Base-by-base conservation (phyloP, 2,888 invertebrate species). In the Conistra vaccinii region DNA sequence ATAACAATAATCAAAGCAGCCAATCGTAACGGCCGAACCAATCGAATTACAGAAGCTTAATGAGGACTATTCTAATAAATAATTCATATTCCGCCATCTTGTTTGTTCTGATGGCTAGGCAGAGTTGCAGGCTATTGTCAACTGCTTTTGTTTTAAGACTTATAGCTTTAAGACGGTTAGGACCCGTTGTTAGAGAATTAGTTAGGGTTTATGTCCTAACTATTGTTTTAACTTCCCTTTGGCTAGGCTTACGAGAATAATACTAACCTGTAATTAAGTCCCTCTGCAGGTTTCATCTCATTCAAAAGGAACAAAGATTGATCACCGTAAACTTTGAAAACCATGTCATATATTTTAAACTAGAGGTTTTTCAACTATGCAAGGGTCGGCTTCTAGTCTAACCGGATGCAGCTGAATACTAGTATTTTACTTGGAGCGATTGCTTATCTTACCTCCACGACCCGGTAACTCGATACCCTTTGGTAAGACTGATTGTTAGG, bases 81-180 rank as follows among this genome's bases (percentile, higher is more conserved):
- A 62, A 76, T 76, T 78, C 76, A 76, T 76, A 20, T 26, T 10
- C 62, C 23, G 17, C 76, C 78, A 78, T 63, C 55, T 78, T 76
- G 78, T 32, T 78, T 63, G 39, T 69, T 12, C 12, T 48, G 45
- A 23, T 39, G 14, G 48, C 26, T 32, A 3, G 26, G 26, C 0
- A 42, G 42, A 14, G 32, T 14, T n/a, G 9, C 39, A 68, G 76
- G 76, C 61, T 42, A 35, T 69, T 60, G 68, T 29, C 1, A 1
- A 26, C 48, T 26, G 14, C 62, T 48, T 62, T 76, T 76, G 76
- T 76, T 78, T 42, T 6, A 71, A 26, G 29, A 62, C 32, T 55
- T 48, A 78, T 14, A 23, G n/a, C 9, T 51, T 32, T 48, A 39
- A 45, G 76, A 35, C n/a, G 12, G 53, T 61, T 7, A 39, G 35